Evolutionary conservation across 1,140 invertebrate genomes (phyloP), one percentile per base, ranked within the genome.

Genomic region (Drosophila equinoxialis): DNA sequence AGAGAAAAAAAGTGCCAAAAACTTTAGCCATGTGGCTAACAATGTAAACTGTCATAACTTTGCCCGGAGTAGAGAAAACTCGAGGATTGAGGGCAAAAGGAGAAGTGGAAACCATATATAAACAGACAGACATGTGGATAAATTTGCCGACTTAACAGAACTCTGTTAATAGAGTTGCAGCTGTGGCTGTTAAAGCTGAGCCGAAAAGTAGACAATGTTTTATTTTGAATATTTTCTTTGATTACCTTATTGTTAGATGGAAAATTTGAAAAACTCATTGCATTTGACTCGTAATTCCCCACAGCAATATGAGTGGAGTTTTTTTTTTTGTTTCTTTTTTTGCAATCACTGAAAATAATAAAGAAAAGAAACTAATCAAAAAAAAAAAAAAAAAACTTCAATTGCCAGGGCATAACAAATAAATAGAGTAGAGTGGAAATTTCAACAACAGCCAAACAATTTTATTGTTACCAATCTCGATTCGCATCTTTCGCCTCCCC

Each of bases 21-120:
- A 68, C 55, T 71, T 77, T 77, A 78, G 67, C 68, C 79, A 78
- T 75, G 74, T 82, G 72, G 72, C 74, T 68, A 65, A 58, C 66
- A 77, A 62, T 62, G 70, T 76, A 77, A 81, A 74, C 70, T 81
- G 61, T 65, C 79, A 81, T 77, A 81, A 77, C 79, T 77, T 45
- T 51, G 17, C 17, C 76, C 67, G 48, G 35, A n/a, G 74, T 62
- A 58, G 57, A 60, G 30, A 17, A 63, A 48, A 45, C 33, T 26
- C 26, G n/a, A 45, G 45, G 17, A 26, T 6, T 23, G 23, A 37
- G n/a, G 23, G 6, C 11, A 4, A 37, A 42, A 33, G 59, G 2
- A 20, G 37, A 35, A 6, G 7, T 13, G 45, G 17, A 51, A 51
- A 51, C 17, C 20, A 51, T 11, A 23, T 23, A 51, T 51, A 3